Evolutionary conservation across 2,113 vertebrate species (phyloP).

Genomic region (Hyperopisus bebe): DNA sequence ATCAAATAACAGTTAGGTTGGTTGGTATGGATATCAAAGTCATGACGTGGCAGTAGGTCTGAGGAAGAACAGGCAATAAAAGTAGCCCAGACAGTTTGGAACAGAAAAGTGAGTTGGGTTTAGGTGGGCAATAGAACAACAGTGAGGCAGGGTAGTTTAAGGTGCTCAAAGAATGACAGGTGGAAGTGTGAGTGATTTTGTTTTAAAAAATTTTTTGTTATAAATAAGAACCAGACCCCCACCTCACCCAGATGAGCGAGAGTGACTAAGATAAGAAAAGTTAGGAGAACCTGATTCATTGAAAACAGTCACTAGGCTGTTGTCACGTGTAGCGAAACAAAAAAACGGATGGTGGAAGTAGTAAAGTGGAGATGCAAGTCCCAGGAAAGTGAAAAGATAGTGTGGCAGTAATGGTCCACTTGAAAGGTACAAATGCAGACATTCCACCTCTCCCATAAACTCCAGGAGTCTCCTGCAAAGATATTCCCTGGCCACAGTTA

Average conservation of each 20-base stretch:
- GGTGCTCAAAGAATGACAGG: too few relatives aligned
- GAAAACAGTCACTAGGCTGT: background rate
- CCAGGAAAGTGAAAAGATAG: background rate
- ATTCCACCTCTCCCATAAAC: background rate
- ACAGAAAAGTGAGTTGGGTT: too few relatives aligned
- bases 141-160: too few relatives aligned
- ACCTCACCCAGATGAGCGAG: background rate
- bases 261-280: background rate
- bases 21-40: too few relatives aligned
- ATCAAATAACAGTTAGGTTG: too few relatives aligned
- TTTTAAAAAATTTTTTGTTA: too few relatives aligned
- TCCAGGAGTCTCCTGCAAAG: background rate
- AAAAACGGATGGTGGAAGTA: background rate
- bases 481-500: too few relatives aligned
- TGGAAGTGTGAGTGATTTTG: too few relatives aligned
- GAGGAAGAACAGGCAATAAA: too few relatives aligned
- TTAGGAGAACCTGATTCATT: background rate
- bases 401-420: background rate
- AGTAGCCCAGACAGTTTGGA: too few relatives aligned
- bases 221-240: background rate
- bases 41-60: too few relatives aligned
- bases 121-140: too few relatives aligned
- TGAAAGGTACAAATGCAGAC: background rate
- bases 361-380: background rate
- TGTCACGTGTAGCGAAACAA: background rate